A percentile compares a stretch with the other conserved stretches of the same genome.
Evolutionary conservation across 2,888 invertebrate genomes (phyloP).

Genomic region (Branchipolynoe longqiensis): DNA sequence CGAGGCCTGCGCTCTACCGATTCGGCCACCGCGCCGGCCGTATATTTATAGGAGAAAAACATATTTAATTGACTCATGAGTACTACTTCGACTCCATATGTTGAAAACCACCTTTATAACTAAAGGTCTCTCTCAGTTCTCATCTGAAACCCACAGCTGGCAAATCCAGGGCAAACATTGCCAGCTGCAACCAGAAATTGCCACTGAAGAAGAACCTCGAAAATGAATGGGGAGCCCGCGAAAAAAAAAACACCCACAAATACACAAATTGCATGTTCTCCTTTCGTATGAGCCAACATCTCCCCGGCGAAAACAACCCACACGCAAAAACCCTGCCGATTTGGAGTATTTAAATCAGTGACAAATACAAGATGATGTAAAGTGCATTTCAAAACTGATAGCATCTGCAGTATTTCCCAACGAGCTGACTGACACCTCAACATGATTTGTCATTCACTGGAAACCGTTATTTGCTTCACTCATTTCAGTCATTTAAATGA

Average conservation of each 20-base stretch:
- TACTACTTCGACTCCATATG: too few species aligned
- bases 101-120: too few species aligned
- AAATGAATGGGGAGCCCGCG: too few species aligned
- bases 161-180: too few species aligned
- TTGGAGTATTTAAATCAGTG: conserved; percentile 35
- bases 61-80: neutral
- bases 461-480: conserved; percentile 33
- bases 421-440: neutral
- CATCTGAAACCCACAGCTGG: too few species aligned
- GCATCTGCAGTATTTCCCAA: neutral
- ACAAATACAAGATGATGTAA: conserved; percentile 29
- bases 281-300: neutral
- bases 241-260: neutral
- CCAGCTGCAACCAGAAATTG: too few species aligned
- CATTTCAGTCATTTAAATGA: neutral
- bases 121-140: too few species aligned
- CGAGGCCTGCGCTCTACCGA: too few species aligned
- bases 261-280: conserved; percentile 32
- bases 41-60: too few species aligned
- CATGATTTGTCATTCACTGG: conserved; percentile 45
- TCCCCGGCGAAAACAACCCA: neutral
- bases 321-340: conserved; percentile 43
- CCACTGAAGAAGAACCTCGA: neutral
- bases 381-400: conserved; percentile 32
- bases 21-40: too few species aligned